These are phyloP conservation scores for Mongoloraphidia duomilia DNA, from an alignment of 2,888 invertebrate genomes.

Conservation along the genomic window DNA sequence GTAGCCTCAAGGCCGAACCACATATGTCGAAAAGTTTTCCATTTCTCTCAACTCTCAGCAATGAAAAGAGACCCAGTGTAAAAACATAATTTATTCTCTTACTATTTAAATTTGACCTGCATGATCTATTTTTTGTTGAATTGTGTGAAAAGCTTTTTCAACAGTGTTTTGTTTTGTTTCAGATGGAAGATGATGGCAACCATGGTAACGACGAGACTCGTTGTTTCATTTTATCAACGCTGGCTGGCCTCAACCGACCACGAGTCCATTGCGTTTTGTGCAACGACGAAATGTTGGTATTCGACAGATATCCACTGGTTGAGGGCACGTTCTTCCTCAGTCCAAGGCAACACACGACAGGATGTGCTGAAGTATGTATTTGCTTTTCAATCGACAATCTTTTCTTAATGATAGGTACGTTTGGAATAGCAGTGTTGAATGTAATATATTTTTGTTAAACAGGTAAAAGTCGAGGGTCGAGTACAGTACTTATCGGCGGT, in stretches of 20 bases:
- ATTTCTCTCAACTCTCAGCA: no score
- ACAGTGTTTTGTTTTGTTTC: conserved; percentile 29
- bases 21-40: no score
- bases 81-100: no score
- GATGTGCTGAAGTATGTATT: conserved; percentile 66
- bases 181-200: conserved; percentile 98
- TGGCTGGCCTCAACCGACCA: conserved; percentile 82
- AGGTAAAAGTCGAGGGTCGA: conserved; percentile 85
- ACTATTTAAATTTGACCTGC: no score
- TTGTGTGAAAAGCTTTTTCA: no score
- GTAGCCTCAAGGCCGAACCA: no score
- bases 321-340: conserved; percentile 98
- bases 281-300: conserved; percentile 78
- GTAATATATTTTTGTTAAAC: conserved; percentile 23
- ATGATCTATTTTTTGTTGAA: no score
- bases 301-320: conserved; percentile 92
- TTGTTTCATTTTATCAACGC: conserved; percentile 85
- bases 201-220: conserved; percentile 97
- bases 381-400: background rate
- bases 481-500: conserved; percentile 84
- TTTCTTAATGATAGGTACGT: background rate
- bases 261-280: conserved; percentile 78
- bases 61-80: no score
- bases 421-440: background rate
- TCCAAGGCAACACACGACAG: conserved; percentile 77